Percentiles rank a stretch among this genome's conserved stretches.
phyloP scores from a whole-genome alignment of 2,888 invertebrate genomes.

The Zaprionus lineosus region DNA sequence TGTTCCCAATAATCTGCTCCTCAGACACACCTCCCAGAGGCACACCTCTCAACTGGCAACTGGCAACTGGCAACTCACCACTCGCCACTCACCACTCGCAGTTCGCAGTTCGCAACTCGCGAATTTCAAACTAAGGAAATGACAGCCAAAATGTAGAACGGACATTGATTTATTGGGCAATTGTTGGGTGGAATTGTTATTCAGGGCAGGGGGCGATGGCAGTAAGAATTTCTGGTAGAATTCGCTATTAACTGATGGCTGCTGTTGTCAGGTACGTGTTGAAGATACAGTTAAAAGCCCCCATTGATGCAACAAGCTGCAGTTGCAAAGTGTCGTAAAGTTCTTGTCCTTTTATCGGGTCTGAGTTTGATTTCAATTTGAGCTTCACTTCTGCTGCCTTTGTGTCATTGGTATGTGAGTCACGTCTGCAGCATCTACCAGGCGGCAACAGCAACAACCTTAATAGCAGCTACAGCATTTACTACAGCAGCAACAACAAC shows the following conservation, averaged over 20 bases:
- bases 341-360: slow-evolving; percentile 24
- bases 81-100: background rate
- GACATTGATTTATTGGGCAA: slow-evolving; percentile 71
- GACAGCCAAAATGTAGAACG: slow-evolving; percentile 58
- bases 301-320: slow-evolving; percentile 38
- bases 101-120: slow-evolving; percentile 19
- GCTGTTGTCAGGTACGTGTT: slow-evolving; percentile 2
- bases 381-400: slow-evolving; percentile 41
- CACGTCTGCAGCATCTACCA: slow-evolving; percentile 59
- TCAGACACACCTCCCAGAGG: too few relatives aligned
- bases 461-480: slow-evolving; percentile 26
- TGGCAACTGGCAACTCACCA: too few relatives aligned
- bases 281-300: slow-evolving; percentile 14
- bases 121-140: slow-evolving; percentile 36
- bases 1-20: too few relatives aligned
- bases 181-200: slow-evolving; percentile 52
- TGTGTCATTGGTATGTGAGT: slow-evolving; percentile 62
- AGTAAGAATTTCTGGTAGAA: slow-evolving; percentile 10
- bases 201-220: slow-evolving; percentile 22
- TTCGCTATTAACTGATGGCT: slow-evolving; percentile 14
- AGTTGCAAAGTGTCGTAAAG: slow-evolving; percentile 23
- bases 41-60: too few relatives aligned
- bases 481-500: slow-evolving; percentile 27
- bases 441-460: slow-evolving; percentile 27
- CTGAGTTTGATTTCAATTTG: slow-evolving; percentile 42